Percentiles rank a stretch among this genome's conserved stretches.
Conservation (phyloP, 2,797 vertebrate genomes). For the Mus spretus region DNA sequence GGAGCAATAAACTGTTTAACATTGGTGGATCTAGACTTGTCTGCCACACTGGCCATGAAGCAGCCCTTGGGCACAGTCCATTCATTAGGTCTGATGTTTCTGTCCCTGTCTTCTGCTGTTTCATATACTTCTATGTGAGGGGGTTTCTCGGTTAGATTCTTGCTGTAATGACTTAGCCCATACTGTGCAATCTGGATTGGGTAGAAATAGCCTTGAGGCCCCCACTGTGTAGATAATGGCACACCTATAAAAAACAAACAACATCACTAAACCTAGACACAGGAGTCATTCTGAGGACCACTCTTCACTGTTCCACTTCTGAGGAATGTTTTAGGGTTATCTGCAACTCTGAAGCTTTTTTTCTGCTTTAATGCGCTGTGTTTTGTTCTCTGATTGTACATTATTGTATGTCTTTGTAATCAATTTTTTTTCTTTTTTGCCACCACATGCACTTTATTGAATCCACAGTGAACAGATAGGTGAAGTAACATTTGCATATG, state of each 20-base stretch:
- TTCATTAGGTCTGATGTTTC: slow-evolving; percentile 82
- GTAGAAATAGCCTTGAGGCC: slow-evolving; percentile 99
- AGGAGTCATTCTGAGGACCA: background rate
- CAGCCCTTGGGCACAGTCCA: slow-evolving; percentile 95
- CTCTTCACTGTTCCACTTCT: background rate
- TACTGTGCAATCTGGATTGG: slow-evolving; percentile 99
- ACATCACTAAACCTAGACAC: fast-evolving
- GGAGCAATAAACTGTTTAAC: slow-evolving; percentile 95
- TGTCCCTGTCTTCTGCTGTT: slow-evolving; percentile 92
- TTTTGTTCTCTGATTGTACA: background rate
- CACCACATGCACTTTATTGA: too few relatives aligned
- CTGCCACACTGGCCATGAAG: slow-evolving; percentile 90
- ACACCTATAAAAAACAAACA: slow-evolving; percentile 90
- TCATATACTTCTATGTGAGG: slow-evolving; percentile 96
- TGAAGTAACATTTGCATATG: too few relatives aligned
- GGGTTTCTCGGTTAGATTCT: slow-evolving; percentile 97
- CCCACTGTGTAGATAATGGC: slow-evolving; percentile 98
- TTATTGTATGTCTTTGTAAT: background rate
- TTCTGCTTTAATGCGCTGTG: background rate
- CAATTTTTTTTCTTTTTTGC: background rate
- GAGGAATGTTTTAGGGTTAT: background rate
- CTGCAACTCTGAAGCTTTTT: background rate
- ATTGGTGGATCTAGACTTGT: slow-evolving; percentile 90
- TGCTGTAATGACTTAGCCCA: slow-evolving; percentile 98
- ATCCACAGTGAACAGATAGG: too few relatives aligned